Percentiles rank a stretch among this genome's conserved stretches.
These are phyloP conservation scores for Lemur catta DNA, from an alignment of 2,797 vertebrate species.

Conservation along the genomic window DNA sequence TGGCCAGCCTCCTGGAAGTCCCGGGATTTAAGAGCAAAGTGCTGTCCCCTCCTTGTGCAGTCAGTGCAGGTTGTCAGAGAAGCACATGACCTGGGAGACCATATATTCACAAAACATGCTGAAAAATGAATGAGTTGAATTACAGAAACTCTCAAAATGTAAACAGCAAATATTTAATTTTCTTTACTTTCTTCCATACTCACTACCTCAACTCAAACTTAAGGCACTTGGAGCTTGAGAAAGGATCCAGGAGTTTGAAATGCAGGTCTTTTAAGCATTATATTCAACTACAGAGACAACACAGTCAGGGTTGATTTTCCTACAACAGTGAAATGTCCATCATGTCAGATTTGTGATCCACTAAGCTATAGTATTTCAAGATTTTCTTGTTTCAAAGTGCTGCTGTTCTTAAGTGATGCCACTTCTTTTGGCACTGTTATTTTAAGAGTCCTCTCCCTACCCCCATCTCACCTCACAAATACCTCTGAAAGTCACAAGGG, in stretches of 20 bases:
- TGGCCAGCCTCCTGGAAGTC: background rate
- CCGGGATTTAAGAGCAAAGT: background rate
- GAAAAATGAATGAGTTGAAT: background rate
- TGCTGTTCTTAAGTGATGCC: conserved; percentile 44
- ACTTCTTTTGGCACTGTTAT: conserved; percentile 44
- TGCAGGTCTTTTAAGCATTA: background rate
- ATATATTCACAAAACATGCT: background rate
- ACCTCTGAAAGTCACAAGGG: conserved; percentile 47
- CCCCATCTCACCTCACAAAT: conserved; percentile 44
- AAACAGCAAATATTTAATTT: background rate
- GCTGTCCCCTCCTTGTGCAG: background rate
- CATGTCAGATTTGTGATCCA: background rate
- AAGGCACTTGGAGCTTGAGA: background rate
- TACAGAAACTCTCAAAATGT: background rate
- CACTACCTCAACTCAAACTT: background rate
- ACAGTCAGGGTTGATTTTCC: background rate
- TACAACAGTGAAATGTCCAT: accelerated
- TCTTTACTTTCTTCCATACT: background rate
- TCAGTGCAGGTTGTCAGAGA: background rate
- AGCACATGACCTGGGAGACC: background rate
- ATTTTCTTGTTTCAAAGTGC: conserved; percentile 68
- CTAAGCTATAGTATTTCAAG: conserved; percentile 20
- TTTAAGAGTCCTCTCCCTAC: conserved; percentile 55
- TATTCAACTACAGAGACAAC: background rate
- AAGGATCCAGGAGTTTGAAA: background rate